These are phyloP conservation scores for Trichogramma dendrolimi DNA, from an alignment of 2,888 invertebrate genomes.

Conservation along the genomic window DNA sequence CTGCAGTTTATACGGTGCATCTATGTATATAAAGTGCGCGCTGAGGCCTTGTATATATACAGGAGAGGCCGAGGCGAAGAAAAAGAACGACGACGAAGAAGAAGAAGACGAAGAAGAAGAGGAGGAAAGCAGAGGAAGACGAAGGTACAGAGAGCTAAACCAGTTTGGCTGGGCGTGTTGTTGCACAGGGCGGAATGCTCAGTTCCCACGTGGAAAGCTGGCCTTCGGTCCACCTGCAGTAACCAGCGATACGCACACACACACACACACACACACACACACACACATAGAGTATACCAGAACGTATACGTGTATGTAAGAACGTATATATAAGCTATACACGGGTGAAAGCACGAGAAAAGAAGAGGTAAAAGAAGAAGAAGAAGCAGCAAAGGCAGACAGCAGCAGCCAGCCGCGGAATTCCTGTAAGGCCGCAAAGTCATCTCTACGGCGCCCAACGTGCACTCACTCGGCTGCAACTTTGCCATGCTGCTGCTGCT, in stretches of 20 bases:
- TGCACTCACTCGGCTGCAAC: neutral
- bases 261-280: neutral
- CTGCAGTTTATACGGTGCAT: too few relatives aligned
- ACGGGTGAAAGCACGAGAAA: neutral
- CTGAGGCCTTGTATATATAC: neutral
- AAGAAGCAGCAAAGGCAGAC: neutral
- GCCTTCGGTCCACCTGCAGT: constrained; percentile 37
- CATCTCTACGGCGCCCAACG: constrained; percentile 5
- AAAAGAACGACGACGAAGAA: constrained; percentile 5
- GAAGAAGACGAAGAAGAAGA: constrained; percentile 15
- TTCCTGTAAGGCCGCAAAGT: constrained; percentile 18
- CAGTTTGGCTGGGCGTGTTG: constrained; percentile 40
- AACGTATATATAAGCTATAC: constrained; percentile 5
- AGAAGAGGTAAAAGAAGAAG: neutral
- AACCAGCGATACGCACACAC: constrained; percentile 16
- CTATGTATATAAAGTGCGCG: too few relatives aligned
- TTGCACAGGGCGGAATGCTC: constrained; percentile 10
- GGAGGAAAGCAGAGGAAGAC: constrained; percentile 24
- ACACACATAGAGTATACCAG: too few relatives aligned
- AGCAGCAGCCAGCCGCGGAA: constrained; percentile 12
- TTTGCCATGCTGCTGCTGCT: constrained; percentile 20
- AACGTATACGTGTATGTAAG: neutral
- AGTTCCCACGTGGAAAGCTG: constrained; percentile 33
- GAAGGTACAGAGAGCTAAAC: constrained; percentile 28
- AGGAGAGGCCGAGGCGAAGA: constrained; percentile 5